A percentile compares a stretch with the other conserved stretches of the same genome.
Conservation (phyloP, 2,113 vertebrate species). For the Tachysurus vachellii region DNA sequence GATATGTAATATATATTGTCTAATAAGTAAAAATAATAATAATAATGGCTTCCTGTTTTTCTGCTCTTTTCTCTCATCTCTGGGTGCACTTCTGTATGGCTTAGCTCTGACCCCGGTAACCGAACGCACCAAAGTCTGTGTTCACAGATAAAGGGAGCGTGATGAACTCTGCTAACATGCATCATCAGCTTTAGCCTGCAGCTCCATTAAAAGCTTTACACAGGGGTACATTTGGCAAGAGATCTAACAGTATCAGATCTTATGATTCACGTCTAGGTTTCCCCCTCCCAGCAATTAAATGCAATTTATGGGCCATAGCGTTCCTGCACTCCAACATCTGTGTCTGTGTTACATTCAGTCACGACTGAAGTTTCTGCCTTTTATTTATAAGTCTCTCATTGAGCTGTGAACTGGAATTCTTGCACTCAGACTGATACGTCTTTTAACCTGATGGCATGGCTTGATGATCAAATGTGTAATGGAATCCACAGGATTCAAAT, state of each 20-base stretch:
- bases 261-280: slow-evolving; percentile 48
- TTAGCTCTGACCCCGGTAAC: background rate
- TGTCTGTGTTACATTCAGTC: slow-evolving; percentile 25
- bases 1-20: background rate
- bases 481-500: background rate
- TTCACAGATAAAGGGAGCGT: slow-evolving; percentile 13
- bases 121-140: background rate
- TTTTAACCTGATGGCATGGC: background rate
- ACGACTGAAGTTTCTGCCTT: background rate
- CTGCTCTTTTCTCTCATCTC: background rate
- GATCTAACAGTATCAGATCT: slow-evolving; percentile 40
- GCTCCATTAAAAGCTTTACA: slow-evolving; percentile 43
- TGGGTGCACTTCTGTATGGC: background rate
- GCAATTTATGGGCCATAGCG: slow-evolving; percentile 38
- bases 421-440: background rate
- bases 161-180: slow-evolving; percentile 53
- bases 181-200: slow-evolving; percentile 43
- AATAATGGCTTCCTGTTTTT: background rate
- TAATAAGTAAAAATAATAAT: background rate
- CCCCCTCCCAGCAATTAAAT: slow-evolving; percentile 46
- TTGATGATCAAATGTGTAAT: background rate
- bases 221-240: slow-evolving; percentile 39
- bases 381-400: slow-evolving; percentile 23
- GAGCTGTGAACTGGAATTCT: background rate
- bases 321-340: slow-evolving; percentile 38